Evolutionary conservation across 2,113 vertebrate species (phyloP), one percentile per base, ranked within the genome.

Genomic region (Phaethornis superciliosus): DNA sequence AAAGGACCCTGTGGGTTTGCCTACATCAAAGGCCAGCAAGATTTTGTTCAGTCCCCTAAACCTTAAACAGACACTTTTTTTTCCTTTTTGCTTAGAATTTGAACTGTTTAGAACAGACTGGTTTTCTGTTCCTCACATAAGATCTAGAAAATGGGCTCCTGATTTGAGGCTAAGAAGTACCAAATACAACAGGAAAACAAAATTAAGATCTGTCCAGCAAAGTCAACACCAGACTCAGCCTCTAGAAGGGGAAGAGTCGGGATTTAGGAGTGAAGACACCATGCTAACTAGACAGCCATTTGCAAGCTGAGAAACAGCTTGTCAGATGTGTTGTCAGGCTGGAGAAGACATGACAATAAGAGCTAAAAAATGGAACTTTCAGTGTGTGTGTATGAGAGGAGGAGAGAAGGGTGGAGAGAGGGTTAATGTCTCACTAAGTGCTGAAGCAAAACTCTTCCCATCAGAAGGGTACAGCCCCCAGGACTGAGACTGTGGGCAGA

Each of bases 51-150:
- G 35, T 32, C 1, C 24, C 23, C 4, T 3, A 27, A 51, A 51
- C 3, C n/a, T 63, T 76, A n/a, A 46, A 55, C 20, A 62, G 3
- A 12, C 0, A 0, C 2, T 7, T 14, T 9, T 54, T 67, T 54
- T 27, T 33, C 2, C 15, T 42, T 32, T 63, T 75, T 56, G 12
- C 44, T 86, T 60, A 59, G 32, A 24, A 83, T 77, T 6, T 49
- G 22, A 85, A 40, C 20, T 59, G 42, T 24, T 74, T n/a, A 59
- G 49, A 72, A 55, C 32, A 77, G 40, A 59, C 10, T 40, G 4
- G 8, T 65, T 17, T 81, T 37, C 42, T 77, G 23, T 56, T 70
- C 33, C 10, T 58, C 68, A 52, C 0, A 9, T 4, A 74, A 33
- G 19, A 52, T 20, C 16, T 42, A 52, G 15, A 42, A 74, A 81